Conservation (phyloP, 2,113 vertebrate species). For the Pavo muticus region DNA sequence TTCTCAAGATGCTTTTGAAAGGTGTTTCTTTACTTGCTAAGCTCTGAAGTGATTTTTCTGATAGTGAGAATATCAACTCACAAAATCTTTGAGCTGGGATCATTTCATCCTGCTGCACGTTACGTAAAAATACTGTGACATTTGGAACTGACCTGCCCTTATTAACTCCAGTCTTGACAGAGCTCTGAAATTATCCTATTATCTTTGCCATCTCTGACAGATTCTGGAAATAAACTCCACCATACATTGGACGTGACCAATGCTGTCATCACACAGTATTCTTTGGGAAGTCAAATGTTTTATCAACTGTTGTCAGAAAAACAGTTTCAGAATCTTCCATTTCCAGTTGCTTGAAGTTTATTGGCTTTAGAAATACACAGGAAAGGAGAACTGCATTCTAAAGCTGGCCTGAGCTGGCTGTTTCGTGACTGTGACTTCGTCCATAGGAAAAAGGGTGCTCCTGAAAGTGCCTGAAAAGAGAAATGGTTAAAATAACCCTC, state of each 20-base stretch:
- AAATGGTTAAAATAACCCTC: too few species aligned
- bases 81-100: constrained; percentile 28
- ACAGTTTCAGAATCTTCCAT: not conserved
- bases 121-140: constrained; percentile 24
- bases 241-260: not conserved
- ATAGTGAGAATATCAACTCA: constrained; percentile 39
- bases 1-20: constrained; percentile 48
- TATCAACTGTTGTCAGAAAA: not conserved
- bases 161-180: constrained; percentile 19
- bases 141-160: constrained; percentile 54
- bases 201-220: not conserved
- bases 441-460: not conserved
- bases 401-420: not conserved
- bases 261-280: not conserved
- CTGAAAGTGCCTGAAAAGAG: too few species aligned
- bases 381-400: not conserved
- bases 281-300: not conserved
- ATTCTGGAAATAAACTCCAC: not conserved
- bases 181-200: constrained; percentile 8
- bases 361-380: not conserved
- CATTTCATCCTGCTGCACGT: not conserved
- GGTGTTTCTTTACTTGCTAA: constrained; percentile 64
- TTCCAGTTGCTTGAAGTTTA: not conserved
- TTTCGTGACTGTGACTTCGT: not conserved
- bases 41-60: constrained; percentile 60